A percentile compares a stretch with the other conserved stretches of the same genome.
phyloP scores from a whole-genome alignment of 1,140 invertebrate genomes.

The Megalopta genalis region DNA sequence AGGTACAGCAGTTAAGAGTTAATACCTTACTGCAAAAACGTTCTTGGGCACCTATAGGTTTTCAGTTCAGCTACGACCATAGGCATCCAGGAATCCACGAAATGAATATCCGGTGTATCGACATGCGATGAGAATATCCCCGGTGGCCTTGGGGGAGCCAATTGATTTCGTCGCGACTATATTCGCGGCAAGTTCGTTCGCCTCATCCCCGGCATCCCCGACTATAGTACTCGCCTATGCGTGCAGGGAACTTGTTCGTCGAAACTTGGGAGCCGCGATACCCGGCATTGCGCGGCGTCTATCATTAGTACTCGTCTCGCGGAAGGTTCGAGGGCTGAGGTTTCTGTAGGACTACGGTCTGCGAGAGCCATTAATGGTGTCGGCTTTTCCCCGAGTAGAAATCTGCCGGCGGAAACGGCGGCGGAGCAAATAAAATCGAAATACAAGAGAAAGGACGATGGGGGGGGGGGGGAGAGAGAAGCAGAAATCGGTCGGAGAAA shows the following conservation, averaged over 20 bases:
- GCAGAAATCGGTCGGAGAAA: neutral
- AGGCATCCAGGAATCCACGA: no score
- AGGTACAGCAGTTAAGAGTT: no score
- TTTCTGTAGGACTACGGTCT: neutral
- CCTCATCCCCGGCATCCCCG: neutral
- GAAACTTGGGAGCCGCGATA: slow-evolving; percentile 52
- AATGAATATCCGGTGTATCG: neutral
- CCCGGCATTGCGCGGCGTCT: slow-evolving; percentile 48
- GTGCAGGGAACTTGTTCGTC: slow-evolving; percentile 43
- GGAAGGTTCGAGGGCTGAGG: slow-evolving; percentile 24
- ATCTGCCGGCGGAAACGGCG: neutral
- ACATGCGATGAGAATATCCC: neutral
- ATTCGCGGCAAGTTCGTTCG: neutral
- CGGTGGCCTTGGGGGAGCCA: neutral
- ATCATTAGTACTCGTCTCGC: slow-evolving; percentile 54
- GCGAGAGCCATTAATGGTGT: neutral
- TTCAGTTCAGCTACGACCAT: no score
- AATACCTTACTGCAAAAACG: no score
- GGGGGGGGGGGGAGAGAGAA: no score
- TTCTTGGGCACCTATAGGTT: no score
- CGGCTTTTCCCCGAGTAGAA: neutral
- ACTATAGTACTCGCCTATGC: neutral
- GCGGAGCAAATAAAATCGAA: neutral
- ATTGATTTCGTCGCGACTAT: slow-evolving; percentile 22
- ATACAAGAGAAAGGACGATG: neutral